Conservation (phyloP, 2,888 invertebrate genomes). For the Sarcophaga rosellei region DNA sequence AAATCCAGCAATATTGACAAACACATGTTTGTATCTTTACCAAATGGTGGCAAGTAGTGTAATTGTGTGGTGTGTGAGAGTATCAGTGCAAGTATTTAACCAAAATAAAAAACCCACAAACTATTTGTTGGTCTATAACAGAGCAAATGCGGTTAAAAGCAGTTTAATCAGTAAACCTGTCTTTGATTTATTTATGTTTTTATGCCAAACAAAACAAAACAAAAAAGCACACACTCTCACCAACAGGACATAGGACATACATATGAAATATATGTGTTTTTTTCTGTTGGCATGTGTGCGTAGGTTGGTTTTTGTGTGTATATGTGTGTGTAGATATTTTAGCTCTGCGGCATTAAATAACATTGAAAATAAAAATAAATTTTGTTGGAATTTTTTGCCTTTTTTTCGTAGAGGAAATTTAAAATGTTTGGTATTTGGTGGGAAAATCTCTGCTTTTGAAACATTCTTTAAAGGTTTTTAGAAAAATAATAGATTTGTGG, state of each 20-base stretch:
- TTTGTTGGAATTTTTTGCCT: background rate
- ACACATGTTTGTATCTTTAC: conserved; percentile 16
- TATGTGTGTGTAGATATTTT: background rate
- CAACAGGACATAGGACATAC: conserved; percentile 24
- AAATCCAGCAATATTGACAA: conserved; percentile 25
- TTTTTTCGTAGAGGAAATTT: too few relatives aligned
- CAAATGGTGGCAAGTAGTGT: background rate
- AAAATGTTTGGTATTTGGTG: too few relatives aligned
- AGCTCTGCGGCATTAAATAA: conserved; percentile 10
- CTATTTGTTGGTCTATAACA: conserved; percentile 47
- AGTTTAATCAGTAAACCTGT: conserved; percentile 66
- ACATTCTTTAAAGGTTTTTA: too few relatives aligned
- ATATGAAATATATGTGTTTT: conserved; percentile 1
- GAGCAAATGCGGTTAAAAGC: conserved; percentile 55
- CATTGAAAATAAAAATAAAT: conserved; percentile 12
- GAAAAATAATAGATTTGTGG: too few relatives aligned
- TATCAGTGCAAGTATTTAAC: conserved; percentile 26
- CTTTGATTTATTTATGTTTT: conserved; percentile 62
- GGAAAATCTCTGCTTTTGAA: too few relatives aligned
- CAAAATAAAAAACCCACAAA: conserved; percentile 17
- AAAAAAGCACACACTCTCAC: background rate
- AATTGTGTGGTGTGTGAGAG: conserved; percentile 2
- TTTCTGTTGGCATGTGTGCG: background rate
- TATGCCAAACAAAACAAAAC: conserved; percentile 28
- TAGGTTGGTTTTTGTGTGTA: background rate